A percentile compares a stretch with the other conserved stretches of the same genome.
These are phyloP conservation scores for Julus scanicus DNA, from an alignment of 2,888 invertebrate genomes.

Conservation along the genomic window DNA sequence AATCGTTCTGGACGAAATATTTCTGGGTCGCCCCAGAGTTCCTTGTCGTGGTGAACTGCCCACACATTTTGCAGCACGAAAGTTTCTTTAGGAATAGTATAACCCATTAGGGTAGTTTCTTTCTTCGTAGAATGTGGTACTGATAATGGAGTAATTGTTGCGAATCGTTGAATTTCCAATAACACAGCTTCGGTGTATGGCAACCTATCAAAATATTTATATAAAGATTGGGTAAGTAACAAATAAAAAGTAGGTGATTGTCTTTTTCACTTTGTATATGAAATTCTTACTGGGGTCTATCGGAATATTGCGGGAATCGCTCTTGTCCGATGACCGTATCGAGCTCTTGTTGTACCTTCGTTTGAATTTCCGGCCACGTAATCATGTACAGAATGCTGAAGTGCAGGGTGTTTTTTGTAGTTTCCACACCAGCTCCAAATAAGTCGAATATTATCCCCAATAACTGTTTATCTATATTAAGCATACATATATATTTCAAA, in stretches of 20 bases:
- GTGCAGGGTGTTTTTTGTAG: not conserved
- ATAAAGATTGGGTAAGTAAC: not conserved
- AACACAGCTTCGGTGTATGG: slow-evolving; percentile 32
- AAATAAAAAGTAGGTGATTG: too few relatives aligned
- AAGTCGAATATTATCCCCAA: not conserved
- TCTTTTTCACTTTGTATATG: too few relatives aligned
- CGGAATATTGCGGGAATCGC: not conserved
- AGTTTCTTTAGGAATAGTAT: not conserved
- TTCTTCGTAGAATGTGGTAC: not conserved
- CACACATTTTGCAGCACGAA: not conserved
- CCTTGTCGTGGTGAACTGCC: not conserved
- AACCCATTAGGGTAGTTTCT: not conserved
- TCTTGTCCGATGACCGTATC: not conserved
- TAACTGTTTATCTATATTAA: too few relatives aligned
- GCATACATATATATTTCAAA: too few relatives aligned
- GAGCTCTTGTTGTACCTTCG: not conserved
- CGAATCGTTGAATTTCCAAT: slow-evolving; percentile 6
- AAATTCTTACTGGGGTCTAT: not conserved
- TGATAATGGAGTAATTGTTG: not conserved
- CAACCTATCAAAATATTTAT: not conserved
- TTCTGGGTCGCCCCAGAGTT: slow-evolving; percentile 24
- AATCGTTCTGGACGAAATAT: slow-evolving; percentile 28
- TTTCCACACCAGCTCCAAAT: not conserved
- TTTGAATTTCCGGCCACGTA: not conserved
- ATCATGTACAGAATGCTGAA: not conserved